Base-by-base conservation (phyloP, 2,797 vertebrate genomes). In the Toxotes lorentzi region DNA sequence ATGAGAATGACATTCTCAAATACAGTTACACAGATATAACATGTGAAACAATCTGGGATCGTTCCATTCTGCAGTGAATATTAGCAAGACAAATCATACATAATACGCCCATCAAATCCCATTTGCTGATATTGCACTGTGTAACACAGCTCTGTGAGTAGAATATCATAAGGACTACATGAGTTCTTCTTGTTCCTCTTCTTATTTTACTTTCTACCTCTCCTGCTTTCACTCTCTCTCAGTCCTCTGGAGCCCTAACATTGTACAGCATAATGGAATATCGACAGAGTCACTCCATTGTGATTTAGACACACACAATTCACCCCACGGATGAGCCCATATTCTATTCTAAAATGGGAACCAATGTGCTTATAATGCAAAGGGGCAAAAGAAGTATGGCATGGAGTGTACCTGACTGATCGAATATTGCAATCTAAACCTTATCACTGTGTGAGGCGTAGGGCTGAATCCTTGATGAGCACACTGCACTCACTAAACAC, bases 221-320 rank as follows among this genome's bases (percentile, higher is more conserved):
- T 86, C 40, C 59, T 4, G 7, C 66, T 71, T 67, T 73, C 59
- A 38, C 75, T 81, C 76, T 61, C 35, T 73, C 71, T 78, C 70
- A 60, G 84, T 72, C 82, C 90, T 86, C 87, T 45, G 51, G 83
- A 85, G 84, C 48, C 82, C 67, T 76, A 89, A 83, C 89, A 91
- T 90, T 90, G 88, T 81, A 85, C 73, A 81, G 73, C 81, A 88
- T 89, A 91, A 91, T 91, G 81, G 82, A 89, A 91, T 92, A 91
- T 93, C 85, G 88, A 90, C 90, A 79, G 70, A 79, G 81, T 65
- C 43, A 30, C 86, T 88, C 56, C 63, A 81, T 84, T 89, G 87
- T 89, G 81, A 78, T 91, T 92, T 79, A 87, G 85, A 88, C 72
- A 68, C 76, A 89, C 71, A 84, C 84, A 63, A 57, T 79, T 84